These are phyloP conservation scores for Manacus vitellinus DNA, from an alignment of 2,113 vertebrate genomes.

Conservation along the genomic window DNA sequence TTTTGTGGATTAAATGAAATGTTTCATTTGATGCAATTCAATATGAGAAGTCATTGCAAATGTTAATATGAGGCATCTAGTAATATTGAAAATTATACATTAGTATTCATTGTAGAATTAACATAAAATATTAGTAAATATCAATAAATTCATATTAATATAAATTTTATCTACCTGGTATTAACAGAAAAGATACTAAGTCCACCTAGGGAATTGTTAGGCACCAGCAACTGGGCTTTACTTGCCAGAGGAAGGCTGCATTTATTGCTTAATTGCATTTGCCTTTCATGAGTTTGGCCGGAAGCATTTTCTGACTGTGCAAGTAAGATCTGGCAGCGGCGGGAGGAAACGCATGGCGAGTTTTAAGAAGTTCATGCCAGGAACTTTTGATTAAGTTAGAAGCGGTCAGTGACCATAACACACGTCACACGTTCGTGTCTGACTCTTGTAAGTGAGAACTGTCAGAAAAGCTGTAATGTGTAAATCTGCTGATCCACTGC, in stretches of 20 bases:
- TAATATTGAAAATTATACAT: background rate
- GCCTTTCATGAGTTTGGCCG: background rate
- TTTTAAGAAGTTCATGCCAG: background rate
- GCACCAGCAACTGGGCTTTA: background rate
- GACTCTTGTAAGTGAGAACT: background rate
- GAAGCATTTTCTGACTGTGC: background rate
- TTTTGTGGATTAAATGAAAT: background rate
- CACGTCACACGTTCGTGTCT: background rate
- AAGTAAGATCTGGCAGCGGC: background rate
- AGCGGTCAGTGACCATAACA: background rate
- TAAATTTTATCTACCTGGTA: background rate
- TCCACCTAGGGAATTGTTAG: background rate
- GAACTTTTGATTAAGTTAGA: background rate
- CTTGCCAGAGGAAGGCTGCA: background rate
- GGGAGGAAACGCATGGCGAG: background rate
- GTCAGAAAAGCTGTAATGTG: background rate
- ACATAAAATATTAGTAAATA: background rate
- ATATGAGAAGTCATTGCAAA: background rate
- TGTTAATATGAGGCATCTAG: background rate
- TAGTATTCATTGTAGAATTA: background rate
- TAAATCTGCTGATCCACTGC: background rate
- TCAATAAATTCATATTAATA: background rate
- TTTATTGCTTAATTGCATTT: background rate
- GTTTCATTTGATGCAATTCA: background rate
- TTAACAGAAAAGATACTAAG: background rate